Conservation (phyloP, 2,797 vertebrate species). For the Capromys pilorides region DNA sequence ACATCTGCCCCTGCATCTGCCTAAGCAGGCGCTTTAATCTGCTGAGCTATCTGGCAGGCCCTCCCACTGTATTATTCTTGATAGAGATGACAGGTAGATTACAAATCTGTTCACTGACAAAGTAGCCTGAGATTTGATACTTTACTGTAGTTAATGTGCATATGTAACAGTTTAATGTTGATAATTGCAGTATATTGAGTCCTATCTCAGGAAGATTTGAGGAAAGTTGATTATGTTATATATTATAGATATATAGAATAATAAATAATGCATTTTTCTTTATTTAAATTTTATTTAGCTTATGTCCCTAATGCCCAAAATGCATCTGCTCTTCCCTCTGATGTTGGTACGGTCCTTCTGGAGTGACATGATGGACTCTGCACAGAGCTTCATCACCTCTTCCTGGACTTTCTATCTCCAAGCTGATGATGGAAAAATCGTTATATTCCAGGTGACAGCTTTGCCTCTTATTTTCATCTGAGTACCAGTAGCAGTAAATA, state of each 20-base stretch:
- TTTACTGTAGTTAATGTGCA: slow-evolving; percentile 42
- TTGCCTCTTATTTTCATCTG: slow-evolving; percentile 43
- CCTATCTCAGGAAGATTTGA: slow-evolving; percentile 37
- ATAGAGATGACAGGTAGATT: slow-evolving; percentile 14
- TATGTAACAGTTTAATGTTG: slow-evolving; percentile 20
- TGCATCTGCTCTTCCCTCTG: slow-evolving; percentile 96
- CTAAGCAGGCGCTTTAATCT: too few relatives aligned
- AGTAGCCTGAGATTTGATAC: slow-evolving; percentile 24
- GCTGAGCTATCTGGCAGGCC: too few relatives aligned
- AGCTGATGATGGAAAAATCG: slow-evolving; percentile 96
- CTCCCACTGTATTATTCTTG: not conserved
- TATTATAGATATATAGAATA: not conserved
- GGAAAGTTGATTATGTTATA: slow-evolving; percentile 37
- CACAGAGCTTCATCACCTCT: slow-evolving; percentile 96
- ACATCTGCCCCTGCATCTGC: too few relatives aligned
- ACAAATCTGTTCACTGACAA: slow-evolving; percentile 10
- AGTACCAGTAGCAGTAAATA: slow-evolving; percentile 26
- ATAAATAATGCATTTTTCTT: slow-evolving; percentile 53
- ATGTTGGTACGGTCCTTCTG: slow-evolving; percentile 94
- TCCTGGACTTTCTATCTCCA: slow-evolving; percentile 99
- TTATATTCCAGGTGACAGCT: slow-evolving; percentile 95
- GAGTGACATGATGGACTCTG: slow-evolving; percentile 96
- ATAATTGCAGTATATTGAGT: not conserved
- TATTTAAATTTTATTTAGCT: slow-evolving; percentile 86
- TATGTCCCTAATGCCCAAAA: slow-evolving; percentile 95